Percentiles rank a stretch among this genome's conserved stretches.
Evolutionary conservation across 2,888 invertebrate species (phyloP).

Genomic region (Agrochola lychnidis): DNA sequence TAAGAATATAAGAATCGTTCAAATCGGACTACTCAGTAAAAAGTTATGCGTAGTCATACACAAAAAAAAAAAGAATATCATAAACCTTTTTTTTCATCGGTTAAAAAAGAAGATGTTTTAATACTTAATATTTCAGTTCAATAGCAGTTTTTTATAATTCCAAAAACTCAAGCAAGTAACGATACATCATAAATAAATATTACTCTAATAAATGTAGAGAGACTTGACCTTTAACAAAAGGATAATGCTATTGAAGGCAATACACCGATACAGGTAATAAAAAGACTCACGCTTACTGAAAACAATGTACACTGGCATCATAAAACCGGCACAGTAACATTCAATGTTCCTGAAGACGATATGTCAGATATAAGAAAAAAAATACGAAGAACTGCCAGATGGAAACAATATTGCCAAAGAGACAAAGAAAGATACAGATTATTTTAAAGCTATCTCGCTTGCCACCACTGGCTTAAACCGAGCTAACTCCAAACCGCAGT

Average conservation of each 20-base stretch:
- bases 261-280: not conserved
- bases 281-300: not conserved
- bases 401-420: not conserved
- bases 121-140: not conserved
- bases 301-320: not conserved
- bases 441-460: conserved; percentile 24
- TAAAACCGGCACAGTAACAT: not conserved
- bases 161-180: not conserved
- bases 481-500: conserved; percentile 23
- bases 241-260: conserved; percentile 1
- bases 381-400: not conserved
- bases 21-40: too few species aligned
- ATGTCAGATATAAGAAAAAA: not conserved
- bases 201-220: not conserved
- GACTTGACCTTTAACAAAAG: not conserved
- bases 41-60: too few species aligned
- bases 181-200: not conserved
- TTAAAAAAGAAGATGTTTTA: not conserved
- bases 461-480: conserved; percentile 17
- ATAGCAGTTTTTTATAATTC: not conserved
- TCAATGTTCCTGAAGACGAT: not conserved
- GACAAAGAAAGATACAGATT: not conserved
- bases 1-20: too few species aligned
- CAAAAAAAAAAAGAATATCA: not conserved
- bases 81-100: too few species aligned